Evolutionary conservation across 2,888 invertebrate genomes (phyloP), one percentile per base, ranked within the genome.

Genomic region (Phortica okadai): DNA sequence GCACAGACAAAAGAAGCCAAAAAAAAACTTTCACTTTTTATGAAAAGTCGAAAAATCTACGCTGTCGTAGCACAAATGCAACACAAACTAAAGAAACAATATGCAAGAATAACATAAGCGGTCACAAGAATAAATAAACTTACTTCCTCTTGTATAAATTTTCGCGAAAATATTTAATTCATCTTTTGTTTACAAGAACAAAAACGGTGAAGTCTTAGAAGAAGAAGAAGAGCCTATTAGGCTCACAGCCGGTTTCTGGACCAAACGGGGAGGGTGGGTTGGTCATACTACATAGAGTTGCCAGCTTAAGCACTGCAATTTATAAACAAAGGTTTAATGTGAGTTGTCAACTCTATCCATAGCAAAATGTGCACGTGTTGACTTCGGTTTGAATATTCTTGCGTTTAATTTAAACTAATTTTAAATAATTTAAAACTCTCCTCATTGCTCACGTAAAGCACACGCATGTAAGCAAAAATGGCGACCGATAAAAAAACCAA

Each of bases 401-500:
- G 16, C 54, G 45, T 76, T 79, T 76, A 70, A 70, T 58, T 10
- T 44, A 62, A 73, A 66, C n/a, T 69, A 25, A 14, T 75, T 73
- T 59, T 58, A 0, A 8, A 8, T 0, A 10, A 70, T 42, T 25
- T 44, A 59, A 64, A 11, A 16, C 16, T 14, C 10, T 50, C 0
- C 2, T 50, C 8, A 14, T 14, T 14, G 50, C 14, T 50, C 50
- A 11, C 45, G 62, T 58, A 42, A 73, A 74, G 14, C 10, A 69
- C 4, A 11, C n/a, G 11, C n/a, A 77, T 56, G 33, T 44, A 6
- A 58, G 80, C 67, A 21, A 87, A 84, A 86, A 81, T 82, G 25
- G 74, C 79, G n/a, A 75, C 82, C 77, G 81, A 83, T 67, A 85
- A 87, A 45, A 94, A 95, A 88, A 95, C 95, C 83, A 96, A 96